Evolutionary conservation across 2,113 vertebrate species (phyloP).

Genomic region (Pituophis catenifer): DNA sequence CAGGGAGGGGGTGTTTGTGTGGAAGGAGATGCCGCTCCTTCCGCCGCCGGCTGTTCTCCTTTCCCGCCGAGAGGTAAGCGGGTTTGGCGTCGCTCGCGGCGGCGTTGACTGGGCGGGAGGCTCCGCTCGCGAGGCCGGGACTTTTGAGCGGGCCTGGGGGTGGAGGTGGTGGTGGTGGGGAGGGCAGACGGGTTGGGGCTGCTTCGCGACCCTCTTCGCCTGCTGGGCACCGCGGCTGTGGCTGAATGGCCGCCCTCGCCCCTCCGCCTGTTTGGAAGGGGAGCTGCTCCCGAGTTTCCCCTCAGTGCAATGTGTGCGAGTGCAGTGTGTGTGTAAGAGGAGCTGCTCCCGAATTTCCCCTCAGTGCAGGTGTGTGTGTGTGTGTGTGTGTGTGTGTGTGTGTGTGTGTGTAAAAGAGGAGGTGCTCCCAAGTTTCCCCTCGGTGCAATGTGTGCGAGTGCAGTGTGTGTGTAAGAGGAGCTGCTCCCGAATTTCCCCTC

Average conservation of each 20-base stretch:
- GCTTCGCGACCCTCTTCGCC: not conserved
- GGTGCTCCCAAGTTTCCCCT: not conserved
- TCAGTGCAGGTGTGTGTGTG: not conserved
- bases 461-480: no score
- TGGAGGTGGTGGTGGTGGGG: not conserved
- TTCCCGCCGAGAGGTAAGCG: not conserved
- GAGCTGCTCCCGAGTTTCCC: no score
- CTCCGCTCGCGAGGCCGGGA: not conserved
- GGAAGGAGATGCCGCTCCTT: not conserved
- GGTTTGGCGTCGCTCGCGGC: not conserved
- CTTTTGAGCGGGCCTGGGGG: not conserved
- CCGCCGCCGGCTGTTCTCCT: not conserved
- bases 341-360: not conserved
- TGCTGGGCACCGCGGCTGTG: not conserved
- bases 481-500: no score
- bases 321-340: no score
- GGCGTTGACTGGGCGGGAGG: not conserved
- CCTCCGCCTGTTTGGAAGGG: not conserved
- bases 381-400: no score
- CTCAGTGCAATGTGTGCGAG: no score
- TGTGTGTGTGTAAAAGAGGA: no score
- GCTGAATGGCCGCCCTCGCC: not conserved
- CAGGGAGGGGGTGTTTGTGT: accelerated
- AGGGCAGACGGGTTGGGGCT: not conserved
- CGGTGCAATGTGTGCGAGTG: not conserved